Conservation (phyloP, 2,888 invertebrate species). For the Pyrocoelia pectoralis region DNA sequence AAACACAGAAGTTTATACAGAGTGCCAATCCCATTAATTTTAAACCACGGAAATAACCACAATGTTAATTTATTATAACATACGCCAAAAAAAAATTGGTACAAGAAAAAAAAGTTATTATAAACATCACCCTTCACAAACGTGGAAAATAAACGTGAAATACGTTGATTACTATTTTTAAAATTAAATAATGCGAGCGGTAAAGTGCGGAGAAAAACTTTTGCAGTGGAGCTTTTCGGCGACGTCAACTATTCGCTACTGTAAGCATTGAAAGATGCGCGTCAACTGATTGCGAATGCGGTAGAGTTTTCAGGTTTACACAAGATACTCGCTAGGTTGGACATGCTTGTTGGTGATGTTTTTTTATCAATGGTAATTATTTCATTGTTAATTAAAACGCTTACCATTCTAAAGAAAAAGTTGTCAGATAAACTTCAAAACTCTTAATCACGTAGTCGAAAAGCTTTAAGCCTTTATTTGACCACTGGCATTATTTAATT, state of each 20-base stretch:
- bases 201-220: background rate
- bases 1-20: background rate
- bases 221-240: conserved; percentile 9
- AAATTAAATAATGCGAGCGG: no score
- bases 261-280: conserved; percentile 25
- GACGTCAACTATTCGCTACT: conserved; percentile 13
- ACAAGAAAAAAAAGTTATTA: background rate
- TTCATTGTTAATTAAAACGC: no score
- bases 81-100: background rate
- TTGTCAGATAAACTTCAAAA: no score
- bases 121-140: background rate
- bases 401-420: no score
- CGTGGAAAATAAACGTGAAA: background rate
- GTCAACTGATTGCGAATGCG: conserved; percentile 25
- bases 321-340: conserved; percentile 17
- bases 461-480: no score
- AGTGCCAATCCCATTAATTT: background rate
- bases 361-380: no score
- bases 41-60: background rate
- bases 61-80: background rate
- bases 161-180: background rate
- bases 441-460: no score
- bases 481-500: no score
- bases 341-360: conserved; percentile 13
- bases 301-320: conserved; percentile 28